Evolutionary conservation across 2,888 invertebrate species (phyloP).

Genomic region (Halocaridina rubra): DNA sequence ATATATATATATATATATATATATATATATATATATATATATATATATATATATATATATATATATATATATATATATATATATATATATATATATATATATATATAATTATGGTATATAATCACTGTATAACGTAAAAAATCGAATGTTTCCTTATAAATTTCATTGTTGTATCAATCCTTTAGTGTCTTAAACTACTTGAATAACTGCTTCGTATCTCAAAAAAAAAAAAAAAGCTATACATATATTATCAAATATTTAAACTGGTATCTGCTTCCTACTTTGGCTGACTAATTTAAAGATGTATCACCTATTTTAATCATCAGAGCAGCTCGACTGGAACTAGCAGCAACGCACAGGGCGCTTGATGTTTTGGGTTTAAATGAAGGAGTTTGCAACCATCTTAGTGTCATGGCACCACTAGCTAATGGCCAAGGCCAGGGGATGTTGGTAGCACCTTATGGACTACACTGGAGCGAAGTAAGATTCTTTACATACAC

Average conservation of each 20-base stretch:
- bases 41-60: too few species aligned
- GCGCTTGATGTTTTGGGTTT: constrained; percentile 63
- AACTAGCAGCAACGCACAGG: constrained; percentile 57
- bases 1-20: background rate
- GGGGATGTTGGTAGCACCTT: constrained; percentile 64
- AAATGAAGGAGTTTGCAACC: constrained; percentile 65
- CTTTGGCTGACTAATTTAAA: background rate
- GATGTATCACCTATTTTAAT: background rate
- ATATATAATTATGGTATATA: too few species aligned
- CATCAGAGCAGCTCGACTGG: constrained; percentile 28
- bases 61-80: too few species aligned
- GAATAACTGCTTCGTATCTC: background rate
- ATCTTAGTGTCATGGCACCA: constrained; percentile 64
- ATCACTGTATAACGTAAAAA: too few species aligned
- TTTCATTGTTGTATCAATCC: too few species aligned
- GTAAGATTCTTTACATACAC: constrained; percentile 55
- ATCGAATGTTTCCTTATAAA: too few species aligned
- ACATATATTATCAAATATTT: too few species aligned
- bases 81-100: too few species aligned
- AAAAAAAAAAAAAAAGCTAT: too few species aligned
- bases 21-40: background rate
- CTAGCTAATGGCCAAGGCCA: constrained; percentile 53
- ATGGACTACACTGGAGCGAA: constrained; percentile 64
- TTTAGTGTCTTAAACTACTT: too few species aligned
- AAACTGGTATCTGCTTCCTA: too few species aligned